Evolutionary conservation across 2,888 invertebrate species (phyloP).

Genomic region (Vanessa cardui): DNA sequence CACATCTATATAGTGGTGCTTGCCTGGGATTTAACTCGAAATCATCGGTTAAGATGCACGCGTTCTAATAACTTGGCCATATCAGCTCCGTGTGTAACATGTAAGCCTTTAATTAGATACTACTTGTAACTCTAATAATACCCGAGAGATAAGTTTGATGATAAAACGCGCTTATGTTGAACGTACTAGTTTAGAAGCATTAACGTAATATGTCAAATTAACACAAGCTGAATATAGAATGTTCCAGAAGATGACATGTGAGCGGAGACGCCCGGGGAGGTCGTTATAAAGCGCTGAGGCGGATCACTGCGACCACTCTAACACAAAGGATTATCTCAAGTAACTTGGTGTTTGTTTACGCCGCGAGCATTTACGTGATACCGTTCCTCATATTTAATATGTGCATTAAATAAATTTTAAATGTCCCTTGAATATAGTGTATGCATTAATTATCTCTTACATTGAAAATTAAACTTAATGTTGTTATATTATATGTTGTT

Average conservation of each 20-base stretch:
- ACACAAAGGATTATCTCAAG: constrained; percentile 28
- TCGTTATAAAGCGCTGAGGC: constrained; percentile 66
- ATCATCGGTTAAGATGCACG: too few species aligned
- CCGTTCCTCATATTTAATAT: constrained; percentile 14
- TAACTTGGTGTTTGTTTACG: constrained; percentile 24
- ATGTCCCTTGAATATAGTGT: background rate
- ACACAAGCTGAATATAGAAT: constrained; percentile 14
- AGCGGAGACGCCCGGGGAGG: constrained; percentile 60
- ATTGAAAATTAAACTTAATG: background rate
- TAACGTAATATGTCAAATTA: constrained; percentile 16
- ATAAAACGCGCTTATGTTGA: too few species aligned
- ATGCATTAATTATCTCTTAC: background rate
- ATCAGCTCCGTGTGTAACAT: too few species aligned
- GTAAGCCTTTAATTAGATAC: too few species aligned
- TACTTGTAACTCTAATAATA: too few species aligned
- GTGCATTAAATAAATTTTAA: constrained; percentile 18
- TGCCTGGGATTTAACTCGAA: too few species aligned
- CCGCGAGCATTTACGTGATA: constrained; percentile 10
- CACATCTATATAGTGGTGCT: too few species aligned
- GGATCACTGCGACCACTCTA: constrained; percentile 48
- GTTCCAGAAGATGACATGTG: constrained; percentile 35
- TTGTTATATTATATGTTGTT: background rate
- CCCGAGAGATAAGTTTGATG: too few species aligned
- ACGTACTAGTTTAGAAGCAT: background rate
- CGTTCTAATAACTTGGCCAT: too few species aligned